Percentiles rank a stretch among this genome's conserved stretches.
Conservation (phyloP, 2,888 invertebrate species). For the Nudaria mundana region DNA sequence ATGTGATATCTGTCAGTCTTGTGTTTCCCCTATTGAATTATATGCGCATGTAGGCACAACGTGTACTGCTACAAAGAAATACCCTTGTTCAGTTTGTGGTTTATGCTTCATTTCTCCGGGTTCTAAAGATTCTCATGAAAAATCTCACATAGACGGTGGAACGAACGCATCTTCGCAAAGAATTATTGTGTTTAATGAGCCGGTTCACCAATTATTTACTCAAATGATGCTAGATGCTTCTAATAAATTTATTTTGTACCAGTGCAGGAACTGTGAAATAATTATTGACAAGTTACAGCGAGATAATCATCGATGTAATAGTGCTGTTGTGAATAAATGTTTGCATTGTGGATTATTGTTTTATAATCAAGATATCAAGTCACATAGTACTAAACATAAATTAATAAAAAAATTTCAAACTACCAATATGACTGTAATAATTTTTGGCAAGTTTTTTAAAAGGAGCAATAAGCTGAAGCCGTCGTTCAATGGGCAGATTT, state of each 20-base stretch:
- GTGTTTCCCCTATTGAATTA: slow-evolving; percentile 41
- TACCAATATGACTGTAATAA: slow-evolving; percentile 51
- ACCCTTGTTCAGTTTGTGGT: slow-evolving; percentile 50
- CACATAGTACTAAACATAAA: slow-evolving; percentile 50
- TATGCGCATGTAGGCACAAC: slow-evolving; percentile 42
- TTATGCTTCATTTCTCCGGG: slow-evolving; percentile 42
- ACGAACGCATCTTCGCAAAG: slow-evolving; percentile 39
- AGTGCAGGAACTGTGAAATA: slow-evolving; percentile 57
- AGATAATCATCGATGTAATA: slow-evolving; percentile 42
- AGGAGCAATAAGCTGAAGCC: slow-evolving; percentile 14
- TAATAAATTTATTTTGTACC: slow-evolving; percentile 46
- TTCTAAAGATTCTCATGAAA: slow-evolving; percentile 44
- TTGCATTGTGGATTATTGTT: slow-evolving; percentile 49
- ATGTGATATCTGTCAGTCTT: slow-evolving; percentile 52
- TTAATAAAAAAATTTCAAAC: slow-evolving; percentile 39
- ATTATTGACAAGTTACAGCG: slow-evolving; percentile 41
- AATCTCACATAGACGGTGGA: slow-evolving; percentile 37
- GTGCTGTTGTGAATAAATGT: slow-evolving; percentile 42
- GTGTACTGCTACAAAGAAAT: slow-evolving; percentile 39
- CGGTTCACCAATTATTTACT: slow-evolving; percentile 40
- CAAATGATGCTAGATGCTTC: slow-evolving; percentile 30
- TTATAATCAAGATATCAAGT: slow-evolving; percentile 34
- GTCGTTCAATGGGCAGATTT: slow-evolving; percentile 45
- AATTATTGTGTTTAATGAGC: slow-evolving; percentile 52
- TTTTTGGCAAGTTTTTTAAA: slow-evolving; percentile 41